phyloP scores from a whole-genome alignment of 2,113 vertebrate genomes.

The Corydoras maculifer region DNA sequence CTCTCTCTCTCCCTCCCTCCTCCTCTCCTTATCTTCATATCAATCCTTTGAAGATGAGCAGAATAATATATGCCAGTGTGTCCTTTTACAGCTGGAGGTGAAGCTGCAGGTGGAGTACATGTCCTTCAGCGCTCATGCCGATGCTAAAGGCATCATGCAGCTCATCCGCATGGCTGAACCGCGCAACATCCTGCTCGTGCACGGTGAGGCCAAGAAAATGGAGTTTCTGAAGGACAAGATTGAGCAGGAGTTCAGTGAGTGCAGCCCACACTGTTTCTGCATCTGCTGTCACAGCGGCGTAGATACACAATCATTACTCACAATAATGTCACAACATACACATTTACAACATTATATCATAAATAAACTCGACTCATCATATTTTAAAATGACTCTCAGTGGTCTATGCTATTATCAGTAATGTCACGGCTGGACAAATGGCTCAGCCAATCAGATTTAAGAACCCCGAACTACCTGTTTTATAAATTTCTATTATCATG shows the following conservation, averaged over 20 bases:
- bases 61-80: constrained; percentile 13
- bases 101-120: constrained; percentile 99
- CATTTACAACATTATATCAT: too few species aligned
- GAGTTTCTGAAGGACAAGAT: constrained; percentile 96
- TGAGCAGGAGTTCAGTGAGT: constrained; percentile 88
- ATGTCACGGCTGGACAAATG: too few species aligned
- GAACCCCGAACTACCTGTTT: too few species aligned
- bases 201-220: constrained; percentile 94
- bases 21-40: background rate
- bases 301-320: too few species aligned
- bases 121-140: constrained; percentile 94
- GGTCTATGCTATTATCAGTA: too few species aligned
- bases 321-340: too few species aligned
- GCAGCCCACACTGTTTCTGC: background rate
- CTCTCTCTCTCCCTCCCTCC: background rate
- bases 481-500: too few species aligned
- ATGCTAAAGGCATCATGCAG: constrained; percentile 98
- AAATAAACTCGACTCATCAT: too few species aligned
- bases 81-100: constrained; percentile 76
- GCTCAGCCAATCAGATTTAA: too few species aligned
- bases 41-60: background rate
- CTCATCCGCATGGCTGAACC: constrained; percentile 95
- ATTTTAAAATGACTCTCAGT: too few species aligned
- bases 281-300: background rate
- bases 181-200: constrained; percentile 81